A percentile compares a stretch with the other conserved stretches of the same genome.
These are phyloP conservation scores for Aphis craccivora DNA, from an alignment of 1,140 invertebrate species.

Conservation along the genomic window DNA sequence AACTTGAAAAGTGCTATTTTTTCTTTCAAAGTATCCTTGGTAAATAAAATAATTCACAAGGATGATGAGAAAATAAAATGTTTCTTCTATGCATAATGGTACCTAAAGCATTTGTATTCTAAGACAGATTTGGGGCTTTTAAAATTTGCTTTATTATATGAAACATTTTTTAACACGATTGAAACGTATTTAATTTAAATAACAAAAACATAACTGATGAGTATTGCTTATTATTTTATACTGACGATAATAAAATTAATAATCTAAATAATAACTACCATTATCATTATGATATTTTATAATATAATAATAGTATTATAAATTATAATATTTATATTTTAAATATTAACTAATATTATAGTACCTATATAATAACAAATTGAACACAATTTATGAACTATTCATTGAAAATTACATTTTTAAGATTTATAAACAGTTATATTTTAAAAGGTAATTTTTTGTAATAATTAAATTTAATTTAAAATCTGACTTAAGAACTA, in stretches of 20 bases:
- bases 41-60: background rate
- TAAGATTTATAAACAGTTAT: background rate
- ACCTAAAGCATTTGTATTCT: background rate
- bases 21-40: background rate
- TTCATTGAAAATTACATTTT: background rate
- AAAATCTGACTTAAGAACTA: background rate
- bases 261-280: background rate
- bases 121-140: background rate
- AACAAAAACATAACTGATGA: background rate
- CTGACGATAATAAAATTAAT: background rate
- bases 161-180: background rate
- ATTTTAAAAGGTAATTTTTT: too few species aligned
- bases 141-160: conserved; percentile 4
- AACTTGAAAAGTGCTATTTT: background rate
- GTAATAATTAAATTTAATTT: background rate
- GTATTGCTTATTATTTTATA: background rate
- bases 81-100: background rate
- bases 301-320: too few species aligned
- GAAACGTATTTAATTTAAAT: background rate
- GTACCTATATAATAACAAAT: background rate
- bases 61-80: background rate
- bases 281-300: background rate
- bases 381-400: background rate
- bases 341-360: background rate
- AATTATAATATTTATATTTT: too few species aligned